phyloP scores from a whole-genome alignment of 53 echinoderm and acorn worm genomes.

The Pentamera pediparva region DNA sequence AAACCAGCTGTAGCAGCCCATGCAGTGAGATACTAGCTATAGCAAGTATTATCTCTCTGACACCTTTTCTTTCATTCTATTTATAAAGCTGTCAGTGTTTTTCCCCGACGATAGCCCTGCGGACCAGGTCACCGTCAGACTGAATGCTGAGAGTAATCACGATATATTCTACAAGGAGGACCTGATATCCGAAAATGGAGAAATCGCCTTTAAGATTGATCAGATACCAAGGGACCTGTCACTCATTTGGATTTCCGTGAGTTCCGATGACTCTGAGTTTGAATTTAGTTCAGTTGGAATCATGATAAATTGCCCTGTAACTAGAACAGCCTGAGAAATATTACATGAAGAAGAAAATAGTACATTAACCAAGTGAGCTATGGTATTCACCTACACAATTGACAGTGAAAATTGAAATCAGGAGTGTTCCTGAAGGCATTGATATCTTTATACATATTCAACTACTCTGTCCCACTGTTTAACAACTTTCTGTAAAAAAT shows the following conservation, averaged over 20 bases:
- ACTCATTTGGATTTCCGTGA: constrained; percentile 78
- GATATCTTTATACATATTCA: too few relatives aligned
- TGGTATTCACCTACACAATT: too few relatives aligned
- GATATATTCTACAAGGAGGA: constrained; percentile 53
- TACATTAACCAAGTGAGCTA: too few relatives aligned
- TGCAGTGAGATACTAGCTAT: too few relatives aligned
- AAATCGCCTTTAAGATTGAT: constrained; percentile 56
- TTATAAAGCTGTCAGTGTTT: constrained; percentile 48
- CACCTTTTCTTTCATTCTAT: neutral
- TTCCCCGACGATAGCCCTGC: constrained; percentile 85
- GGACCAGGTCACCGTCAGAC: constrained; percentile 57
- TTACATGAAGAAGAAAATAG: too few relatives aligned
- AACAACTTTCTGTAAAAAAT: too few relatives aligned
- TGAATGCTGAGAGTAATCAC: constrained; percentile 56
- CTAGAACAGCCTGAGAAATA: too few relatives aligned
- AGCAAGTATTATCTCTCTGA: neutral
- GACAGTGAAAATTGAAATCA: too few relatives aligned
- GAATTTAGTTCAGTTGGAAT: neutral
- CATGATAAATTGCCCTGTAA: neutral
- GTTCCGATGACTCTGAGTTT: constrained; percentile 31
- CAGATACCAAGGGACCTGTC: constrained; percentile 7
- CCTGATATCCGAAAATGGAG: constrained; percentile 57
- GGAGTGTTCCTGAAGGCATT: too few relatives aligned
- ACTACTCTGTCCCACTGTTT: too few relatives aligned
- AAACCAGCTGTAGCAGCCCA: too few relatives aligned